Base-by-base conservation (phyloP, 2,113 vertebrate species). In the Dromiciops gliroides region DNA sequence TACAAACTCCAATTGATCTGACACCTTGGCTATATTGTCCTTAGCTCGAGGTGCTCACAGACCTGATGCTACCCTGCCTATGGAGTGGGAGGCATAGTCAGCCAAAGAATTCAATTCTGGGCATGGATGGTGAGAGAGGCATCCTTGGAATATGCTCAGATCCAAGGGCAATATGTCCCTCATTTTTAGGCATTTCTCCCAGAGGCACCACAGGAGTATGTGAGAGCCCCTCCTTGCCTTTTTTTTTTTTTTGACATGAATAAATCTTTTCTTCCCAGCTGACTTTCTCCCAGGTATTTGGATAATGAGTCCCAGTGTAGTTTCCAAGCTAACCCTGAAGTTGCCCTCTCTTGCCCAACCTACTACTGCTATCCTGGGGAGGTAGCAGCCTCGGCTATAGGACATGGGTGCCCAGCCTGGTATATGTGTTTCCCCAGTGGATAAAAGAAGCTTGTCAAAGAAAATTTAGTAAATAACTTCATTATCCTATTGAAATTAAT, bases 31-130 rank as follows among this genome's bases (percentile, higher is more conserved):
- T 23, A 44, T 49, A 11, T 89, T 93, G n/a, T 10, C 60, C 51
- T 52, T 93, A 44, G 56, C 50, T 92, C 94, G 60, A 93, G 53
- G 53, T 93, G 90, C 31, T 90, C 56, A 48, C 75, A 16, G 53
- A 52, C 23, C 12, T 47, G 19, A 90, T 48, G 51, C 22, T 51
- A n/a, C 50, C 95, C 52, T 94, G 24, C 51, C 51, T 93, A 51
- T 93, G 51, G 7, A 25, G 90, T 23, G 31, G n/a, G 14, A 89
- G 91, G 60, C 8, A 89, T 31, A 26, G 50, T 14, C 8, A 91
- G 51, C 24, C 51, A 89, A 50, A 95, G 91, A 60, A 92, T 88
- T 51, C 22, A 7, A 22, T 31, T 94, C 5, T n/a, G 37, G 49
- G 47, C 48, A 16, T 48, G 51, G 48, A 90, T 49, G 95, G 3